phyloP scores from a whole-genome alignment of 2,113 vertebrate species.

The Cyprinus carpio region DNA sequence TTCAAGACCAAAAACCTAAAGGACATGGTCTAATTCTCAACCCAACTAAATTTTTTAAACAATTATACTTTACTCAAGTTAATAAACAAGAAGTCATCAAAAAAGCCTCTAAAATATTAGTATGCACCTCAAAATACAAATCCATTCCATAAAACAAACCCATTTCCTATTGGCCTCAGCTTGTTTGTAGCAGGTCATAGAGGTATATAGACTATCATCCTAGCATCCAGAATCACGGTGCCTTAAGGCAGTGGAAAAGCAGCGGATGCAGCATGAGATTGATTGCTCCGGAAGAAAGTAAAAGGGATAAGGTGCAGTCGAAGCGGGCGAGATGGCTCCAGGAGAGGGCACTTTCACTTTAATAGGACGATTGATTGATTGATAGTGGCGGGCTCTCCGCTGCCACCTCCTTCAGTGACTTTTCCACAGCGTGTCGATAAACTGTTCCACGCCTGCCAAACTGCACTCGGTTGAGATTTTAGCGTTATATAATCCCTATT shows the following conservation, averaged over 20 bases:
- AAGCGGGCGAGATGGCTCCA: constrained; percentile 29
- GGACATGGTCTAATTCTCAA: background rate
- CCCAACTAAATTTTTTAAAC: background rate
- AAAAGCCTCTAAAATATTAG: background rate
- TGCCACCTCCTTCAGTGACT: constrained; percentile 45
- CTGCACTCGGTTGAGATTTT: constrained; percentile 27
- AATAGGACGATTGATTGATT: constrained; percentile 55
- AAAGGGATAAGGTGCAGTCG: constrained; percentile 39
- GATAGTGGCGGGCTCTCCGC: constrained; percentile 37
- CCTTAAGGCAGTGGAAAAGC: constrained; percentile 34
- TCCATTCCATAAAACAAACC: constrained; percentile 11
- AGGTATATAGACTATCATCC: constrained; percentile 26
- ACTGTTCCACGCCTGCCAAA: constrained; percentile 20
- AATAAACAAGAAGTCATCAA: background rate
- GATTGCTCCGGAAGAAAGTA: constrained; percentile 36
- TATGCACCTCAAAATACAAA: background rate
- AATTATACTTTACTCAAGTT: background rate
- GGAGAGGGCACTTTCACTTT: constrained; percentile 47
- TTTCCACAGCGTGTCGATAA: constrained; percentile 38
- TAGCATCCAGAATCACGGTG: constrained; percentile 24
- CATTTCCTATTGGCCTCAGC: background rate
- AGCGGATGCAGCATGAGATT: constrained; percentile 39
- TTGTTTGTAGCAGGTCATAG: constrained; percentile 26
- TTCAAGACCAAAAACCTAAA: background rate
- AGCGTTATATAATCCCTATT: constrained; percentile 48